A percentile compares a stretch with the other conserved stretches of the same genome.
These are phyloP conservation scores for Acanthopagrus latus DNA, from an alignment of 2,797 vertebrate genomes.

Conservation along the genomic window DNA sequence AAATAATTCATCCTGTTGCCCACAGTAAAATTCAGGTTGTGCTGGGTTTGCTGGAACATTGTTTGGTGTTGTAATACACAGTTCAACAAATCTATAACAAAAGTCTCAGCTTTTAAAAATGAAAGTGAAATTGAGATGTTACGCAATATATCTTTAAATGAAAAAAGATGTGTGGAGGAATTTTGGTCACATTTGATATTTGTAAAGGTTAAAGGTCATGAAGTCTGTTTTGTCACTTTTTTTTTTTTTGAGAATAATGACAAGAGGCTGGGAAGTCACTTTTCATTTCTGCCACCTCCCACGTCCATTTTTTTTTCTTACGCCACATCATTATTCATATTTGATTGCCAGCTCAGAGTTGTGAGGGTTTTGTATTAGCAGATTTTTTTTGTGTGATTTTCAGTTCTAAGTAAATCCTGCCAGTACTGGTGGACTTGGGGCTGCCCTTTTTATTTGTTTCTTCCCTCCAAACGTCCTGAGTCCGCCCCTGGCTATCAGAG, in stretches of 20 bases:
- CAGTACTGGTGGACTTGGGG: too few species aligned
- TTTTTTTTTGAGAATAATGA: background rate
- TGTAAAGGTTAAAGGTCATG: background rate
- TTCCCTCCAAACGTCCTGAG: too few species aligned
- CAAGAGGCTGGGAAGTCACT: background rate
- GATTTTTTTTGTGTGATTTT: background rate
- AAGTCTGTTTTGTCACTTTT: background rate
- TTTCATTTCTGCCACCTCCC: background rate
- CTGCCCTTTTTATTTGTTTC: too few species aligned
- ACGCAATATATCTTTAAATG: too few species aligned
- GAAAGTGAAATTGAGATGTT: too few species aligned
- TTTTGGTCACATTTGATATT: background rate
- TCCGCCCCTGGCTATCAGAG: background rate
- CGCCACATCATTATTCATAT: background rate
- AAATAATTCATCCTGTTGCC: too few species aligned
- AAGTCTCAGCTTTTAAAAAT: too few species aligned
- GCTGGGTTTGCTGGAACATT: too few species aligned
- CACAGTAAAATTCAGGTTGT: too few species aligned
- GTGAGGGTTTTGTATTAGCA: background rate
- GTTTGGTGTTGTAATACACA: too few species aligned
- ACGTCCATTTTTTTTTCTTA: background rate
- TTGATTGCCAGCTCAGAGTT: background rate
- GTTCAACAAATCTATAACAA: too few species aligned
- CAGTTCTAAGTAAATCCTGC: background rate
- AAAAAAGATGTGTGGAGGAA: background rate